These are phyloP conservation scores for Tinamus major DNA, from an alignment of 2,797 vertebrate species.

Conservation along the genomic window DNA sequence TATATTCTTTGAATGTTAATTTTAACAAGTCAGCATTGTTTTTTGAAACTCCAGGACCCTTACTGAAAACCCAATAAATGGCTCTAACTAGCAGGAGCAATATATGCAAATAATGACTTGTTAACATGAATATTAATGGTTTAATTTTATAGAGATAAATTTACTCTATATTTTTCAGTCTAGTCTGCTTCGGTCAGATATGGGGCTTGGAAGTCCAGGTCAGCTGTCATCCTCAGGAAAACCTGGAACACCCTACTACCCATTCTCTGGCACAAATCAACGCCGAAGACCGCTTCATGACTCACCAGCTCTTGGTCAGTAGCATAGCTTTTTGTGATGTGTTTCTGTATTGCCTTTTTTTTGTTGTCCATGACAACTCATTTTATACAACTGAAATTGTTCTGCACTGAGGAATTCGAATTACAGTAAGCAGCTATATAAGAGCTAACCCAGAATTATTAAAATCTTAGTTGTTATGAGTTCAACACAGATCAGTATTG, in stretches of 20 bases:
- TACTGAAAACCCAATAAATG: neutral
- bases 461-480: neutral
- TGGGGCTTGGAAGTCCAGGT: slow-evolving; percentile 86
- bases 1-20: neutral
- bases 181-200: slow-evolving; percentile 85
- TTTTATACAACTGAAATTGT: neutral
- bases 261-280: slow-evolving; percentile 89
- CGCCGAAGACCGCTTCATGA: slow-evolving; percentile 92
- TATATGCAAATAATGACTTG: neutral
- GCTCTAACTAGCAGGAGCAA: neutral
- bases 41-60: neutral
- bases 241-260: slow-evolving; percentile 87
- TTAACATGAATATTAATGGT: neutral
- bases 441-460: neutral
- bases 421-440: neutral
- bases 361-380: neutral
- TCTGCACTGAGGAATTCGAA: neutral
- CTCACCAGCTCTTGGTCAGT: slow-evolving; percentile 87
- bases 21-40: neutral
- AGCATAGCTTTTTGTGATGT: fast-evolving
- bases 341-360: neutral
- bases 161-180: slow-evolving; percentile 79
- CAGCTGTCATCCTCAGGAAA: slow-evolving; percentile 88
- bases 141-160: neutral
- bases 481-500: slow-evolving; percentile 30